Evolutionary conservation across 2,888 invertebrate genomes (phyloP).

Genomic region (Ochropacha duplaris): DNA sequence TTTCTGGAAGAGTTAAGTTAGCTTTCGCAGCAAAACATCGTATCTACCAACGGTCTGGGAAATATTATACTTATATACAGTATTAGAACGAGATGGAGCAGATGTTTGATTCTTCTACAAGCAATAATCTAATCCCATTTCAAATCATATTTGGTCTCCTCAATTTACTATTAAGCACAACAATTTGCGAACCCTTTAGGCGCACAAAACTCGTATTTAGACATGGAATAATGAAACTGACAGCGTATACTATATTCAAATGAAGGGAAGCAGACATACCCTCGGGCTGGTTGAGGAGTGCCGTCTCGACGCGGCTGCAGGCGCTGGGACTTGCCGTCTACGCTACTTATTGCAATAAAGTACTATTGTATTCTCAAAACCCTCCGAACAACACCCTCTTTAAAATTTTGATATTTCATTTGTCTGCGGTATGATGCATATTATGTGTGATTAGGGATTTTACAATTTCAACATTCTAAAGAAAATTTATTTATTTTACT

Average conservation of each 20-base stretch:
- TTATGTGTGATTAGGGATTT: not conserved
- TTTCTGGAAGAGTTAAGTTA: too few relatives aligned
- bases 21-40: too few relatives aligned
- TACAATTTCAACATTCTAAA: not conserved
- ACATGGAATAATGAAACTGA: slow-evolving; percentile 5
- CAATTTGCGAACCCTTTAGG: slow-evolving; percentile 5
- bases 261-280: slow-evolving; percentile 41
- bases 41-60: too few relatives aligned
- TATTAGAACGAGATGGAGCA: not conserved
- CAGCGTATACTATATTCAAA: slow-evolving; percentile 36
- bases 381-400: not conserved
- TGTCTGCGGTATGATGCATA: not conserved
- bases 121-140: not conserved
- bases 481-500: too few relatives aligned
- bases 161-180: not conserved
- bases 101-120: not conserved
- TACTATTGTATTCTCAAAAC: slow-evolving; percentile 18
- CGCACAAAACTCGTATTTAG: slow-evolving; percentile 11
- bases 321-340: slow-evolving; percentile 20
- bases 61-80: too few relatives aligned
- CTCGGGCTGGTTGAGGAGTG: slow-evolving; percentile 30
- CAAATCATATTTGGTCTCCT: not conserved
- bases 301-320: slow-evolving; percentile 32
- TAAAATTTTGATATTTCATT: not conserved
- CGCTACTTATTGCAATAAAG: slow-evolving; percentile 38